Evolutionary conservation across 23 tunicate species (phyloP), one percentile per base, ranked within the genome.

Genomic region (Clavelina lepadiformis): DNA sequence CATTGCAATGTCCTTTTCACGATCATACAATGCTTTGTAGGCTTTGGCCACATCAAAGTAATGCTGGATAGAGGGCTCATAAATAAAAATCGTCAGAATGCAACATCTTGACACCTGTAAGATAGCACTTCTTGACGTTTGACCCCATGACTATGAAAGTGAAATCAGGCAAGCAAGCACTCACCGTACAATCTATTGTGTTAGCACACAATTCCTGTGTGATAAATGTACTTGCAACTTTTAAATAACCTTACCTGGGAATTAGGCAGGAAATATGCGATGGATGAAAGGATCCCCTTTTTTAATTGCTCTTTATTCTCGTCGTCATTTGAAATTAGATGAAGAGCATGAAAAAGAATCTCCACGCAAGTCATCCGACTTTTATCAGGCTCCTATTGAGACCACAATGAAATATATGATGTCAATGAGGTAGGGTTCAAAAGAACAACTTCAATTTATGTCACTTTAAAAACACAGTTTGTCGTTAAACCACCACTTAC

Each of bases 31-130:
- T 2, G 28, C 32, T 54, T 69, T 74, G 35, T 62, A 63, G 35
- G 63, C 35, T 36, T 74, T 66, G 44, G 83, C 74, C 7, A 77
- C 71, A 45, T 66, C 58, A 31, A 77, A 58, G 65, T 80, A 80
- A 36, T 71, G 58, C 20, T 70, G 57, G 18, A 71, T 55, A 2
- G 76, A 35, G 3, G 86, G 86, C 3, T 70, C 66, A 29, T 28
- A 28, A 30, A 69, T 41, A 36, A 80, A 80, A 15, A 80, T 36
- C 3, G 77, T 68, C 38, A 80, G 66, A 29, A 71, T 38, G 54
- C 86, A 80, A 23, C 53, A 61, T 51, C 77, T 71, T 11, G 77
- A 58, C 15, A 80, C 72, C 86, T 80, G 75, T 28, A 30, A 24
- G 13, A 61, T 28, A 18, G 20, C 44, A 28, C n/a, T 28, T n/a